Evolutionary conservation across 2,797 vertebrate genomes (phyloP).

Genomic region (Todus mexicanus): DNA sequence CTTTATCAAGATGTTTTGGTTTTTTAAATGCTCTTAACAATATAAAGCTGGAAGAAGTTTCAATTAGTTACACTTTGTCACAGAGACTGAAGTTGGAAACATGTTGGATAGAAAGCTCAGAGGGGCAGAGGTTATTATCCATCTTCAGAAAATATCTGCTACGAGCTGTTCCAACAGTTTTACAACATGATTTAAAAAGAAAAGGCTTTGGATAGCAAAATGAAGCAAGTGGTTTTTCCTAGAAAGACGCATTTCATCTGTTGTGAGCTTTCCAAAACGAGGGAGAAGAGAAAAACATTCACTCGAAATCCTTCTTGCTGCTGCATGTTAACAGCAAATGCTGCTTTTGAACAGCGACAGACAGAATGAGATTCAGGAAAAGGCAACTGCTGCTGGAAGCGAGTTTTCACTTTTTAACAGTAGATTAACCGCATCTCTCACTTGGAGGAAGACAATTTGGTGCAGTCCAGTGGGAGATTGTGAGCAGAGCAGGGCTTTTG

Average conservation of each 20-base stretch:
- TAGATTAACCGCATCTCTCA: not conserved
- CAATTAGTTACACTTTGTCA: not conserved
- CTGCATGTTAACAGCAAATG: not conserved
- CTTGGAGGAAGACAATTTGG: not conserved
- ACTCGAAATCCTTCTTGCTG: not conserved
- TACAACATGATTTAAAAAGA: not conserved
- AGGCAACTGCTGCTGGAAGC: not conserved
- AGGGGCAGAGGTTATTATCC: not conserved
- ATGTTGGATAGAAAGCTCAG: not conserved
- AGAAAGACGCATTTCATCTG: not conserved
- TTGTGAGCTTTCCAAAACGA: not conserved
- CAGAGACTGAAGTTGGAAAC: not conserved
- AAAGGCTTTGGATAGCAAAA: not conserved
- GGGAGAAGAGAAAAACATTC: not conserved
- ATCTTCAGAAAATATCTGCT: not conserved
- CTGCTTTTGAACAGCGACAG: not conserved
- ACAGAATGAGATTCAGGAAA: not conserved
- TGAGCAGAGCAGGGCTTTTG: not conserved
- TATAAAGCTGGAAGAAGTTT: not conserved
- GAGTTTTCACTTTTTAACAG: not conserved
- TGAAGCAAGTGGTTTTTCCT: not conserved
- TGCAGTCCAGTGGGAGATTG: not conserved
- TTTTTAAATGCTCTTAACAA: not conserved
- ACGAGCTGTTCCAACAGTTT: not conserved
- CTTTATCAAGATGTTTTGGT: too few relatives aligned